Percentiles rank a stretch among this genome's conserved stretches.
Conservation (phyloP, 2,797 vertebrate species). For the Peromyscus nudipes region DNA sequence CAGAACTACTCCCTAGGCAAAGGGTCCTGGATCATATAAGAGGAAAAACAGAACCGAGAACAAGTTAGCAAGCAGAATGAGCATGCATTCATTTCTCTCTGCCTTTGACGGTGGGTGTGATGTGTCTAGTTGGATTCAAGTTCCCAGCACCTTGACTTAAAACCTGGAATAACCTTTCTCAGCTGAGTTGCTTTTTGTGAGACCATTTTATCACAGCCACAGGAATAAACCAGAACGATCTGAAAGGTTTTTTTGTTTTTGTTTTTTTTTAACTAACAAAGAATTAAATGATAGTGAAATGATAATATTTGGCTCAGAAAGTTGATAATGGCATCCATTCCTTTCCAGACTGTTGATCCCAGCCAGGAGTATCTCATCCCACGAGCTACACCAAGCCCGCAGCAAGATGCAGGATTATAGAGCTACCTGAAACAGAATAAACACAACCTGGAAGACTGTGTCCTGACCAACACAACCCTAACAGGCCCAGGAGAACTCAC, state of each 20-base stretch:
- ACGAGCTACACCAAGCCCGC: neutral
- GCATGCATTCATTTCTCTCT: neutral
- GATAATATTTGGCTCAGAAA: conserved; percentile 8
- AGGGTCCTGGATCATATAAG: neutral
- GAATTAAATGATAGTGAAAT: conserved; percentile 9
- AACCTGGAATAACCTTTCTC: neutral
- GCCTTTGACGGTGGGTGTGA: neutral
- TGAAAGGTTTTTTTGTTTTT: neutral
- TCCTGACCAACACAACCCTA: neutral
- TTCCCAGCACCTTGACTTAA: neutral
- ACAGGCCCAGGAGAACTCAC: neutral
- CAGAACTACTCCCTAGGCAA: neutral
- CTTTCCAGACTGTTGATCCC: conserved; percentile 78
- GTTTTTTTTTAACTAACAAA: conserved; percentile 46
- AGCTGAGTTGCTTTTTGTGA: neutral
- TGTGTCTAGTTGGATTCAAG: neutral
- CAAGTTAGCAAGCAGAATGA: neutral
- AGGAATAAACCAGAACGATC: neutral
- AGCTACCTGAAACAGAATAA: neutral
- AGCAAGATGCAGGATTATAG: conserved; percentile 60
- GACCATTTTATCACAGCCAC: neutral
- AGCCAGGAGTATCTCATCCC: conserved; percentile 59
- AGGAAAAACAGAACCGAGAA: neutral
- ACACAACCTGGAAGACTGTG: conserved; percentile 15
- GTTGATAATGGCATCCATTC: neutral